Percentiles rank a stretch among this genome's conserved stretches.
Evolutionary conservation across 2,888 invertebrate species (phyloP).

Genomic region (Nomada ferruginata): DNA sequence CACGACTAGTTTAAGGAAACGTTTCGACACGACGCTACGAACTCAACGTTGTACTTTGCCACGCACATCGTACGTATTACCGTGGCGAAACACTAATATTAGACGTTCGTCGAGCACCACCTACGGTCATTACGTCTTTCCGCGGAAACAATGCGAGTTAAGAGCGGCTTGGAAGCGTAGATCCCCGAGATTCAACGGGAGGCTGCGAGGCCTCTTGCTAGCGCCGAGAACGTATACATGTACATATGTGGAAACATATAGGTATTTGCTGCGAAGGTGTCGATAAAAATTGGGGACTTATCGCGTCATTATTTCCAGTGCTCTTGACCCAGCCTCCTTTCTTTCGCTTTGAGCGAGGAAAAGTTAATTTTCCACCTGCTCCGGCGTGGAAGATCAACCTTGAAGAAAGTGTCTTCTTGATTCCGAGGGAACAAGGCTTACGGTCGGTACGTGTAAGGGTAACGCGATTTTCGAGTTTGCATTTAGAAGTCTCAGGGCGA

Average conservation of each 20-base stretch:
- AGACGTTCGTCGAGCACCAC: conserved; percentile 29
- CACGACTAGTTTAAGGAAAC: conserved; percentile 32
- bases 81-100: conserved; percentile 52
- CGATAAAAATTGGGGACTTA: conserved; percentile 29
- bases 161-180: conserved; percentile 8
- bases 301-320: too few relatives aligned
- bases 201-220: not conserved
- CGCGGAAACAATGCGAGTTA: conserved; percentile 30
- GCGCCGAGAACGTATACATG: too few relatives aligned
- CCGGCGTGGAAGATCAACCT: not conserved
- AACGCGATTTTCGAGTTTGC: conserved; percentile 17
- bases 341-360: not conserved
- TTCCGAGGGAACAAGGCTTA: not conserved
- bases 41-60: conserved; percentile 30
- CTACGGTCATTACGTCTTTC: conserved; percentile 41
- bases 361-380: not conserved
- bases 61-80: conserved; percentile 37
- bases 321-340: not conserved
- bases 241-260: too few relatives aligned
- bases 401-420: conserved; percentile 4
- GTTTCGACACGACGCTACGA: not conserved
- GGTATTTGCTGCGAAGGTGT: not conserved
- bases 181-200: conserved; percentile 1
- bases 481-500: conserved; percentile 39
- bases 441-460: not conserved